Percentiles rank a stretch among this genome's conserved stretches.
phyloP scores from a whole-genome alignment of 2,888 invertebrate species.

The Dynastes hyllus region DNA sequence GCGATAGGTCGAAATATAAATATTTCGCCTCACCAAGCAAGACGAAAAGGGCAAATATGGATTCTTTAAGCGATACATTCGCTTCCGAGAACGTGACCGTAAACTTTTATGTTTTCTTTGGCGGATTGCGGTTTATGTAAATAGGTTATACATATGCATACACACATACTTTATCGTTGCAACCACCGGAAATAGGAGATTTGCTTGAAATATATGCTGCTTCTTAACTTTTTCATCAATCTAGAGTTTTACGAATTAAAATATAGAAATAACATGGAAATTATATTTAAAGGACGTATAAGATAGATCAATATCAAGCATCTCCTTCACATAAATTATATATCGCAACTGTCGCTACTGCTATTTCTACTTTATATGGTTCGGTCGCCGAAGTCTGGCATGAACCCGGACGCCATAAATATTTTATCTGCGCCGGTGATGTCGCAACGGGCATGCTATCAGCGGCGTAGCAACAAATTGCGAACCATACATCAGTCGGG shows the following conservation, averaged over 20 bases:
- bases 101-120: no score
- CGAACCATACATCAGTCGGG: not conserved
- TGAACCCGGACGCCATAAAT: constrained; percentile 28
- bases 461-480: not conserved
- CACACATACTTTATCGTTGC: no score
- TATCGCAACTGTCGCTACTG: not conserved
- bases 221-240: no score
- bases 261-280: not conserved
- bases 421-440: constrained; percentile 45
- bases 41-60: not conserved
- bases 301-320: not conserved
- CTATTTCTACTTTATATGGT: not conserved
- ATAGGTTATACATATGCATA: no score
- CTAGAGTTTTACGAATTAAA: not conserved
- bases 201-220: no score
- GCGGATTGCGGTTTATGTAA: no score
- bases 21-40: not conserved
- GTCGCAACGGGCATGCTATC: not conserved
- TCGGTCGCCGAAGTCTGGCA: not conserved
- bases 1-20: no score
- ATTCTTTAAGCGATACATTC: no score
- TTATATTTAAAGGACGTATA: not conserved
- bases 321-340: constrained; percentile 35
- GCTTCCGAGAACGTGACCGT: no score
- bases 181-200: not conserved